Base-by-base conservation (phyloP, 37 sponge, comb jelly and placozoan genomes). In the Ephydatia muelleri region DNA sequence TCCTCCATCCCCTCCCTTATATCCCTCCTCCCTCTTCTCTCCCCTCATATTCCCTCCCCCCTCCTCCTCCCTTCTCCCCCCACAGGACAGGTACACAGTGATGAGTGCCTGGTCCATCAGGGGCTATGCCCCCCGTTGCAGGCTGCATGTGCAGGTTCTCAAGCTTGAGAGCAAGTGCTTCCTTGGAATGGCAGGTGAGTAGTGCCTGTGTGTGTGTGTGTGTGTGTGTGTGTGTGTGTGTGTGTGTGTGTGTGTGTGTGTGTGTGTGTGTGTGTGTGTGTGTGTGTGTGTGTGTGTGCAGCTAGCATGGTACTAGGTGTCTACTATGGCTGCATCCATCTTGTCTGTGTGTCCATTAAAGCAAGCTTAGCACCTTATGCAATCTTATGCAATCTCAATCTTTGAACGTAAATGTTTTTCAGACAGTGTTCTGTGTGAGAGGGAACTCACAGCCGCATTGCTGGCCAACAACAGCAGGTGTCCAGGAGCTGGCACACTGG, bases 11-110 rank as follows among this genome's bases (percentile, higher is more conserved):
- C 32, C 66, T 36, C 14, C 74, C 49, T 32, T 1, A 35, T 35
- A 28, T 36, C 32, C 47, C 48, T 29, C 47, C 47, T 8, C 47
- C 4, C 6, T 11, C 47, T 8, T 8, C 8, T 2, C 75, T 8
- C 47, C 47, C 47, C 47, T 11, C 8, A 4, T 35, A 40, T 4
- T 40, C 5, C 49, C 27, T 12, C 66, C 38, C 14, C 74, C 49
- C 72, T 21, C 67, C 49, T 27, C 57, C 39, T 68, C 40, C 14
- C n/a, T n/a, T n/a, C n/a, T n/a, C n/a, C n/a, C n/a, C n/a, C n/a
- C 21, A 16, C 81, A 92, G 93, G 95, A 94, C 67, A 86, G 82
- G 82, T 86, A 91, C 70, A 91, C 89, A 0, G 81, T 94, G 27
- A 78, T 94, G 71, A 43, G 91, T 82, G 91, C 91, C 5, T 91